Evolutionary conservation across 2,888 invertebrate genomes (phyloP), one percentile per base, ranked within the genome.

Genomic region (Ectemnius cavifrons): DNA sequence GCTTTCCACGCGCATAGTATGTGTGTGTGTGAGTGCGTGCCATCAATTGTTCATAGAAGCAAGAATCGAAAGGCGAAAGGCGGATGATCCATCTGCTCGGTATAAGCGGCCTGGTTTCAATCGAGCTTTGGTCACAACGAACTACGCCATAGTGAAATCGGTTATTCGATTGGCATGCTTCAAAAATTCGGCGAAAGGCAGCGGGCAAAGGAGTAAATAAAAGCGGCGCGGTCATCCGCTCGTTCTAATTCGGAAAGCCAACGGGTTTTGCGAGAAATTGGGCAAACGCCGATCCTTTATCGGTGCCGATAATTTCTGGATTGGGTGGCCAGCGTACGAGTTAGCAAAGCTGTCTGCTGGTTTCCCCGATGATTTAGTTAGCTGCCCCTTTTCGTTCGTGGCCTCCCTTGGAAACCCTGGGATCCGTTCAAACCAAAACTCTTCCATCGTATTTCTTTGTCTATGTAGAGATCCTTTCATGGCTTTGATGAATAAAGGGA

Each of bases 171-270:
- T 52, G 52, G n/a, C 0, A 13, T 16, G 52, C 52, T 14, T 13
- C 4, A 14, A 52, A 52, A 52, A 52, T 52, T 52, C n/a, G 0
- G 2, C 16, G n/a, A 52, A 52, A 52, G 52, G 52, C 52, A 16
- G 14, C n/a, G 52, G 52, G 4, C n/a, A 52, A 52, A 52, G 16
- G 52, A 52, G 52, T 52, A 52, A 52, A 52, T 52, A 52, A 52
- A 52, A 52, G n/a, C n/a, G 16, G 52, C 52, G 16, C 52, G 52
- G 1, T 14, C 37, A 14, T 5, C 52, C 52, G 16, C 16, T 14
- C 14, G 52, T 52, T 37, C 52, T 52, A 52, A 52, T 52, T 52
- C 52, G 52, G 52, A 52, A 52, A 52, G 52, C 52, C 52, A 52
- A 52, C 52, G 52, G 52, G n/a, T 52, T 52, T 16, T 52, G 52